These are phyloP conservation scores for Cheilosia scutellata DNA, from an alignment of 2,888 invertebrate species.

Conservation along the genomic window DNA sequence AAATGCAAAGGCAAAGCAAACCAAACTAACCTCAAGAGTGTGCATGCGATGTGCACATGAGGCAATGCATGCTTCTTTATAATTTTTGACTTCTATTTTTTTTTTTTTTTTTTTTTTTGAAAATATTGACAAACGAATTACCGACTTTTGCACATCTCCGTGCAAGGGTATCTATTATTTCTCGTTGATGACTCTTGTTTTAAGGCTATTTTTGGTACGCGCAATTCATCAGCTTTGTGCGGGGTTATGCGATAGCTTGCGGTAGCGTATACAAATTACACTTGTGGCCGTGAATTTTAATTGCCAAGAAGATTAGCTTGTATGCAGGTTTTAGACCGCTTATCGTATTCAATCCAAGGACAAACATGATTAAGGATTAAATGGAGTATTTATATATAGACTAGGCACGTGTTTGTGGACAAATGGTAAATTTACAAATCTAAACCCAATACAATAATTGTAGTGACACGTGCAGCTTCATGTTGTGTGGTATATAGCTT, in stretches of 20 bases:
- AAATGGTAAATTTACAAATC: not conserved
- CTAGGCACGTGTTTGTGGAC: not conserved
- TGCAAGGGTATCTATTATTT: slow-evolving; percentile 3
- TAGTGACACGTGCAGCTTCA: slow-evolving; percentile 50
- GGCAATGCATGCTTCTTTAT: not conserved
- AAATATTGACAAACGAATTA: slow-evolving; percentile 48
- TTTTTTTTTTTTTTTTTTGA: not conserved
- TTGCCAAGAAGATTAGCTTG: slow-evolving; percentile 26
- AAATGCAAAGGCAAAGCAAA: not conserved
- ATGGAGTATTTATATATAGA: not conserved
- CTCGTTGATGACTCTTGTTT: slow-evolving; percentile 14
- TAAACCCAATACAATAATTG: slow-evolving; percentile 13
- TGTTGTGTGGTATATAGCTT: slow-evolving; percentile 3
- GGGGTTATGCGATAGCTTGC: slow-evolving; percentile 10
- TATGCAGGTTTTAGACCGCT: slow-evolving; percentile 18
- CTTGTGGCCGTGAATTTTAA: slow-evolving; percentile 46
- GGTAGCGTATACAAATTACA: slow-evolving; percentile 8
- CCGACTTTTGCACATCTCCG: not conserved
- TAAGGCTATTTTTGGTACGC: slow-evolving; percentile 35
- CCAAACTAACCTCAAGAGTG: not conserved
- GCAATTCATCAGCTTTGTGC: slow-evolving; percentile 5
- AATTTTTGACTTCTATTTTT: not conserved
- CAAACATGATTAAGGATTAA: slow-evolving; percentile 45
- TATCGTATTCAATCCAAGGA: slow-evolving; percentile 47
- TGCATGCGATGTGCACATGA: not conserved